Evolutionary conservation across 1,140 invertebrate species (phyloP), one percentile per base, ranked within the genome.

Genomic region (Amphibalanus amphitrite): DNA sequence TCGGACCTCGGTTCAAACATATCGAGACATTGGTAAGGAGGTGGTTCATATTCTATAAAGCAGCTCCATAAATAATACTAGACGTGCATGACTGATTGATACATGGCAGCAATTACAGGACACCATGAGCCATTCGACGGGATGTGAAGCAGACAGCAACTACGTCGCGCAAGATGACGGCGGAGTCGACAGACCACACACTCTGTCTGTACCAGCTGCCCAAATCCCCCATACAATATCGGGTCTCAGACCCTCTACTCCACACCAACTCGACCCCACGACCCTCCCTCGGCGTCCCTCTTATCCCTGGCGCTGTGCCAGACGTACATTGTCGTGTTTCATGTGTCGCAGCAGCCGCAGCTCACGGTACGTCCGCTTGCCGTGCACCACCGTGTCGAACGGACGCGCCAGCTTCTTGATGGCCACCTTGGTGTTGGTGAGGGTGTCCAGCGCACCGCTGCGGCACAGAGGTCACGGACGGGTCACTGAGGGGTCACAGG

Each of bases 251-350:
- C n/a, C n/a, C n/a, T n/a, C n/a, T n/a, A n/a, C n/a, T n/a, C n/a
- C n/a, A n/a, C n/a, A n/a, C n/a, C n/a, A n/a, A n/a, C n/a, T n/a
- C n/a, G n/a, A n/a, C n/a, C n/a, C n/a, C n/a, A n/a, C n/a, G n/a
- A n/a, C n/a, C n/a, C n/a, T n/a, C n/a, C n/a, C n/a, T n/a, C n/a
- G n/a, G n/a, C n/a, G n/a, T n/a, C n/a, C n/a, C n/a, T n/a, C n/a
- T n/a, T n/a, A n/a, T n/a, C n/a, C n/a, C n/a, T n/a, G n/a, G n/a
- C n/a, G n/a, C n/a, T n/a, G n/a, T n/a, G n/a, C n/a, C n/a, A n/a
- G n/a, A n/a, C n/a, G n/a, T 91, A 98, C 95, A 89, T 99, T 99
- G 83, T 98, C 96, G 84, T 99, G 97, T 81, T 97, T 94, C 89
- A 99, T 98, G 77, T 99, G 92, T 80, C 97, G 98, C 70, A 99